Percentiles rank a stretch among this genome's conserved stretches.
phyloP scores from a whole-genome alignment of 2,113 vertebrate genomes.

The Gobio gobio region DNA sequence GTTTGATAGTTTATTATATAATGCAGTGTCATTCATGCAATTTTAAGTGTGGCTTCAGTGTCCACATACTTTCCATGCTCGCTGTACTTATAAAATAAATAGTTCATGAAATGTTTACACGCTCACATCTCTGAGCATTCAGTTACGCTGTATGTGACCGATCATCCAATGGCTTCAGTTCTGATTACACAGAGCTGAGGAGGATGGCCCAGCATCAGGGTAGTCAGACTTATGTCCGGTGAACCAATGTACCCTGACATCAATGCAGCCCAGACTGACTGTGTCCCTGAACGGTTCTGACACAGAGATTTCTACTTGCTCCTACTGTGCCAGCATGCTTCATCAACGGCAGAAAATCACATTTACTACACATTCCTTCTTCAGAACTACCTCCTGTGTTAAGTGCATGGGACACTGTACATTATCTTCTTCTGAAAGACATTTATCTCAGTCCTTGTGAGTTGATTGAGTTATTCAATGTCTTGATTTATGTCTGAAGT shows the following conservation, averaged over 20 bases:
- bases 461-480: background rate
- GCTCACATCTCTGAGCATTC: background rate
- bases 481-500: background rate
- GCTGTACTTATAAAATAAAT: background rate
- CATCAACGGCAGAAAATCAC: background rate
- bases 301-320: background rate
- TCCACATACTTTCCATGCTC: background rate
- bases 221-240: background rate
- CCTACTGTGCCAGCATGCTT: background rate
- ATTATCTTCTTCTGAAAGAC: background rate
- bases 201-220: background rate
- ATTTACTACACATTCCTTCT: background rate
- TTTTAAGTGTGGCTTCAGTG: background rate
- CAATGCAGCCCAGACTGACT: background rate
- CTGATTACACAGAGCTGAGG: background rate
- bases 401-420: background rate
- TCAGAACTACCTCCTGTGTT: background rate
- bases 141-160: background rate
- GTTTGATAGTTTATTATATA: background rate
- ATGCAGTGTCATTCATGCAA: background rate
- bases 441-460: background rate
- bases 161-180: background rate
- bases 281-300: constrained; percentile 12
- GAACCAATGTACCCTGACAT: constrained; percentile 34
- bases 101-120: background rate